phyloP scores from a whole-genome alignment of 2,888 invertebrate species.

The Oasisia sp. region DNA sequence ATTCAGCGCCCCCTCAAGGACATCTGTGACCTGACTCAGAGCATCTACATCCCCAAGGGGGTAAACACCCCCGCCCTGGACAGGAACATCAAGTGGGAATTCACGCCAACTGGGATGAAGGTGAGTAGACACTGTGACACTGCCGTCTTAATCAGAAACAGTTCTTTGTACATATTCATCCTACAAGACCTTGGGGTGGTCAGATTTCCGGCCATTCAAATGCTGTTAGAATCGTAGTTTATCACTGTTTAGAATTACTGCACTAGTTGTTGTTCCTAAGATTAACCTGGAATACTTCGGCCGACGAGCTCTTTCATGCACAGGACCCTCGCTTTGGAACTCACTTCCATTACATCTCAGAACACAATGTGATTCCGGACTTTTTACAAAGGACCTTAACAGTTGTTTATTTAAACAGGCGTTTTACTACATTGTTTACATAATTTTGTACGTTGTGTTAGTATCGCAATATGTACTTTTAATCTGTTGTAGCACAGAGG shows the following conservation, averaged over 20 bases:
- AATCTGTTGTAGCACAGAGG: too few relatives aligned
- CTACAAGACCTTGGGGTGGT: neutral
- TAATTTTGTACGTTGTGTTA: too few relatives aligned
- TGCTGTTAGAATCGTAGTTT: neutral
- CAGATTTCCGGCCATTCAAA: neutral
- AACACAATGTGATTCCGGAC: too few relatives aligned
- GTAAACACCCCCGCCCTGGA: constrained; percentile 93
- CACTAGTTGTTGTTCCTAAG: neutral
- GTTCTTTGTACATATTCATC: neutral
- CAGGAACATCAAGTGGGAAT: constrained; percentile 88
- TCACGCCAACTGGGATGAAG: constrained; percentile 61
- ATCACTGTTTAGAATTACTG: neutral
- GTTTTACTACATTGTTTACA: too few relatives aligned
- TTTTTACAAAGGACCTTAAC: too few relatives aligned
- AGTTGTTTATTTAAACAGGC: too few relatives aligned
- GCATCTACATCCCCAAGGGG: constrained; percentile 99
- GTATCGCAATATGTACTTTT: too few relatives aligned
- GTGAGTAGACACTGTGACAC: neutral
- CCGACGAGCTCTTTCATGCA: too few relatives aligned
- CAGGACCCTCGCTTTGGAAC: too few relatives aligned
- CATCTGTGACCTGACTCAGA: constrained; percentile 90
- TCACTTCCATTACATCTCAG: too few relatives aligned
- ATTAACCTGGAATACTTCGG: too few relatives aligned
- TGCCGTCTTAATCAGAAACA: neutral
- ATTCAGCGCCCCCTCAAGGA: constrained; percentile 97